phyloP scores from a whole-genome alignment of 64 coral and sea anemone species.

The Astreopora myriophthalma region DNA sequence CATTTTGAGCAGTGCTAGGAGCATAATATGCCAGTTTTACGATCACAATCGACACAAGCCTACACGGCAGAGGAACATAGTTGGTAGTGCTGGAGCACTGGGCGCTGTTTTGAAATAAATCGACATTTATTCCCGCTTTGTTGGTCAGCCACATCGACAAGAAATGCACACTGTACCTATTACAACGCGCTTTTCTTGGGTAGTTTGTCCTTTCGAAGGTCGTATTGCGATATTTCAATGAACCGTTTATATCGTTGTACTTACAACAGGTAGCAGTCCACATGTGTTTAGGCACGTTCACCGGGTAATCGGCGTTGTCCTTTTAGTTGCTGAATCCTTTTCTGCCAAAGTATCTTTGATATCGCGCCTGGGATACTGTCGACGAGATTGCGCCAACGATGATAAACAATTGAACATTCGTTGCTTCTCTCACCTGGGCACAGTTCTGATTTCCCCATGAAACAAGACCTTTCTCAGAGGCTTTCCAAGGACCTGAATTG shows the following conservation, averaged over 20 bases:
- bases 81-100: too few relatives aligned
- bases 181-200: not conserved
- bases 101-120: too few relatives aligned
- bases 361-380: not conserved
- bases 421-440: not conserved
- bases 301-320: not conserved
- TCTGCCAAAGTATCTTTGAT: not conserved
- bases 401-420: not conserved
- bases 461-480: not conserved
- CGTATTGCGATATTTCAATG: not conserved
- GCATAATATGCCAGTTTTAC: too few relatives aligned
- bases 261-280: constrained; percentile 51
- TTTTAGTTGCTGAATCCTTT: not conserved
- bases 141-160: too few relatives aligned
- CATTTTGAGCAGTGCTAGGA: too few relatives aligned
- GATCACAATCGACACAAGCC: too few relatives aligned
- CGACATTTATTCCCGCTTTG: too few relatives aligned
- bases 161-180: not conserved
- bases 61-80: too few relatives aligned
- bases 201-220: not conserved
- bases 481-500: not conserved
- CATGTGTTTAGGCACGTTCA: constrained; percentile 12
- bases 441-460: not conserved
- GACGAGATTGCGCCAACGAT: not conserved
- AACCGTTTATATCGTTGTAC: not conserved